Conservation (phyloP, 2,888 invertebrate genomes). For the Rhagonycha fulva region DNA sequence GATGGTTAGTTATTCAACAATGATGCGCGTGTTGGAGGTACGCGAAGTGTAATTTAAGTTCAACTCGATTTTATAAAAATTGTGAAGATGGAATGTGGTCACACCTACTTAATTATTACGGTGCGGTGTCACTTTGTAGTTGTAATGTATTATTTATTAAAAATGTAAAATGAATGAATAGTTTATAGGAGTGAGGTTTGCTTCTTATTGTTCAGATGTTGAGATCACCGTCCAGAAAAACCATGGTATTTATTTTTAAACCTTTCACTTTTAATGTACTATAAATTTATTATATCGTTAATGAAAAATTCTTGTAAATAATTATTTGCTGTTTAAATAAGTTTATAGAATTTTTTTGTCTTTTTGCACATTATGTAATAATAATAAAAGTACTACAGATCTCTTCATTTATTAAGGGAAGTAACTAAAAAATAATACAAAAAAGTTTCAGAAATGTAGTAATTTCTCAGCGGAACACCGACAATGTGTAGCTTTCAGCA, state of each 20-base stretch:
- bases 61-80: conserved; percentile 5
- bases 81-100: conserved; percentile 20
- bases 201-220: background rate
- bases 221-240: background rate
- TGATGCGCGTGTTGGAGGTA: background rate
- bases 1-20: background rate
- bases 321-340: background rate
- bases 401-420: conserved; percentile 14
- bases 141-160: conserved; percentile 1
- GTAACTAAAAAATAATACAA: conserved; percentile 9
- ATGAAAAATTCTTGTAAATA: background rate
- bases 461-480: conserved; percentile 18
- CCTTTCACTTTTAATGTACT: conserved; percentile 6
- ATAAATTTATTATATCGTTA: background rate
- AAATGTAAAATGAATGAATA: background rate
- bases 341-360: background rate
- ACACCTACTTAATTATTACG: conserved; percentile 22
- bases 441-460: conserved; percentile 19
- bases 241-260: background rate
- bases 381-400: conserved; percentile 1
- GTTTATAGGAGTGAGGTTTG: background rate
- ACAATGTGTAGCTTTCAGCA: conserved; percentile 17
- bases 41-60: background rate
- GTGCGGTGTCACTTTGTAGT: conserved; percentile 19
- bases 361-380: background rate